Base-by-base conservation (phyloP, 2,888 invertebrate genomes). In the Microplitis deprimator region DNA sequence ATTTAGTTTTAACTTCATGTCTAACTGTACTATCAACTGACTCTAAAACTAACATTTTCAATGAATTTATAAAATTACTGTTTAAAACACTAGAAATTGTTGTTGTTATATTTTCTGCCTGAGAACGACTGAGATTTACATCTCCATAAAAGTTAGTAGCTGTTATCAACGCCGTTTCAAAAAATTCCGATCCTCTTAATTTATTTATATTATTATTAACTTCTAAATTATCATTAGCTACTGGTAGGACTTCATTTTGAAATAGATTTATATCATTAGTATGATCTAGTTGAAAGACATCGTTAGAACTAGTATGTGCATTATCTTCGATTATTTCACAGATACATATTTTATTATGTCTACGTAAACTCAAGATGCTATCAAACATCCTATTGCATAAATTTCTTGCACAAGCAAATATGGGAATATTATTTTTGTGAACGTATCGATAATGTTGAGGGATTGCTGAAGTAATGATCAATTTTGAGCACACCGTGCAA, bases 361-460 rank as follows among this genome's bases (percentile, higher is more conserved):
- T 59, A 59, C 6, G 59, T 59, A 59, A 59, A n/a, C 59, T 59
- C n/a, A 8, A n/a, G 8, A n/a, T 4, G 59, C 59, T 59, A n/a
- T 59, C 59, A n/a, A 59, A 59, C 59, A 59, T 59, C 59, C 59
- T 59, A 59, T 59, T 59, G 59, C 59, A 59, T 13, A 59, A n/a
- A 13, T 59, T 59, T 59, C 59, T 59, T 8, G 59, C 59, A 59
- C 59, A 59, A 59, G 59, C 59, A 59, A 13, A 59, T 8, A 6
- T 6, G n/a, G 59, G 59, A n/a, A 59, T 59, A 59, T 59, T 59
- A 13, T 6, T 59, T n/a, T 59, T 59, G n/a, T 59, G 59, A 59
- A 59, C n/a, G 59, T 59, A 59, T 13, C 59, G 59, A 59, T 59
- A 59, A 59, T 59, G 59, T 13, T 59, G n/a, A 59, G 59, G 59